Base-by-base conservation (phyloP, 2,888 invertebrate genomes). In the Leuctra nigra region DNA sequence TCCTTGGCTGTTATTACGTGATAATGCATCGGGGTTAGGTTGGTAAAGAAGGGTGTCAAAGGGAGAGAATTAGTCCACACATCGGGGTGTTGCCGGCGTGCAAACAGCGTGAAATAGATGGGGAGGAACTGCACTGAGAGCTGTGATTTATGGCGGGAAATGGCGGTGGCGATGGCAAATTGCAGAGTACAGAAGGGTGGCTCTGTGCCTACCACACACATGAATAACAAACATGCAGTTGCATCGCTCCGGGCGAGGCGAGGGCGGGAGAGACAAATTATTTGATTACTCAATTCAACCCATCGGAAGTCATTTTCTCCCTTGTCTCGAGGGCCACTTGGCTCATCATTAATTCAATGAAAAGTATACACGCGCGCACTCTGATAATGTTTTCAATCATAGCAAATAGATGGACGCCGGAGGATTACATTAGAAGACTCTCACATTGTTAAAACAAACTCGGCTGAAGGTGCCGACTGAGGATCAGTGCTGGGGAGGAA, bases 131-230 rank as follows among this genome's bases (percentile, higher is more conserved):
- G 7, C 33, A 14, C 29, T 48, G 29, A 48, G 33, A 33, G 35
- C 53, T 35, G 53, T 57, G 57, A 57, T 57, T 57, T 57, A 57
- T 35, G 57, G 57, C 57, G 46, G 53, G 53, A 57, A 57, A 53
- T 57, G 57, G 57, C 35, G 48, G 48, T 48, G 48, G 48, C 20
- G 50, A 33, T 57, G 57, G 53, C 53, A 57, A 57, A 57, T 57
- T 57, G 57, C 53, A 53, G 57, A 36, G 57, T 18, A 39, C 23
- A 56, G 35, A 56, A 56, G 53, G 56, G 53, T 52, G 52, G 11
- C 11, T 39, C 6, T 6, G 29, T 25, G 33, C 47, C 11, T 13
- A 25, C 46, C 36, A 14, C 55, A 55, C 56, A 57, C 57, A 57
- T 57, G 57, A 57, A 57, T 57, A 57, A 57, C 57, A 57, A 57